These are phyloP conservation scores for Acrobasis suavella DNA, from an alignment of 2,888 invertebrate species.

Conservation along the genomic window DNA sequence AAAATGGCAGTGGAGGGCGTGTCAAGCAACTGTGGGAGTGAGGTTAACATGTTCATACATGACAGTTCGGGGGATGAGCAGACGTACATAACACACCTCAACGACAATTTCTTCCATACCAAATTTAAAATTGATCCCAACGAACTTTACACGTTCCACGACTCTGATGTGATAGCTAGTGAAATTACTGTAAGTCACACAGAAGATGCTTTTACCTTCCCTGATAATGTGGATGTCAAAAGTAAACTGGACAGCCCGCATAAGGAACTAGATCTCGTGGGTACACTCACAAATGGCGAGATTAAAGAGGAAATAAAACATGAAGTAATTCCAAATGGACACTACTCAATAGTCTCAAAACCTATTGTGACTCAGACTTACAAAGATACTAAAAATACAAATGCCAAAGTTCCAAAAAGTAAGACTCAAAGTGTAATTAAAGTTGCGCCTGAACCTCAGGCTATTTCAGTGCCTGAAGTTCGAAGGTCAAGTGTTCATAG, in stretches of 20 bases:
- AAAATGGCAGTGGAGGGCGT: conserved; percentile 77
- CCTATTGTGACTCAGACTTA: conserved; percentile 31
- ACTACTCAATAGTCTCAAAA: conserved; percentile 49
- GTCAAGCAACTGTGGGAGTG: conserved; percentile 62
- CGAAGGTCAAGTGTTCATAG: conserved; percentile 52
- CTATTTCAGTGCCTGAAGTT: conserved; percentile 49
- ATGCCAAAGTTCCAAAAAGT: conserved; percentile 66
- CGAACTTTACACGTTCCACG: conserved; percentile 77
- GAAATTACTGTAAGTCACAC: conserved; percentile 77
- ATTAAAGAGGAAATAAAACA: conserved; percentile 56
- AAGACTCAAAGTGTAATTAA: conserved; percentile 50
- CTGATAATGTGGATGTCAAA: conserved; percentile 62
- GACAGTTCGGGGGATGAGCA: conserved; percentile 73
- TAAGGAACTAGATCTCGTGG: conserved; percentile 59
- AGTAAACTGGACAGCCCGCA: conserved; percentile 59
- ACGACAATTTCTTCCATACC: conserved; percentile 71
- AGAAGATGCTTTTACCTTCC: conserved; percentile 70
- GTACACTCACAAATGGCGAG: conserved; percentile 62
- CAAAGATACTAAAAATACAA: conserved; percentile 54
- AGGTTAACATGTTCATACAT: conserved; percentile 72
- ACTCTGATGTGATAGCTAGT: conserved; percentile 74
- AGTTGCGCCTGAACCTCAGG: conserved; percentile 41
- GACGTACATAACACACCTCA: conserved; percentile 67
- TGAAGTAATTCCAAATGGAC: conserved; percentile 63
- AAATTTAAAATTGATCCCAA: conserved; percentile 80